Percentiles rank a stretch among this genome's conserved stretches.
Conservation (phyloP, 1,140 invertebrate species). For the Drosophila lacertosa region DNA sequence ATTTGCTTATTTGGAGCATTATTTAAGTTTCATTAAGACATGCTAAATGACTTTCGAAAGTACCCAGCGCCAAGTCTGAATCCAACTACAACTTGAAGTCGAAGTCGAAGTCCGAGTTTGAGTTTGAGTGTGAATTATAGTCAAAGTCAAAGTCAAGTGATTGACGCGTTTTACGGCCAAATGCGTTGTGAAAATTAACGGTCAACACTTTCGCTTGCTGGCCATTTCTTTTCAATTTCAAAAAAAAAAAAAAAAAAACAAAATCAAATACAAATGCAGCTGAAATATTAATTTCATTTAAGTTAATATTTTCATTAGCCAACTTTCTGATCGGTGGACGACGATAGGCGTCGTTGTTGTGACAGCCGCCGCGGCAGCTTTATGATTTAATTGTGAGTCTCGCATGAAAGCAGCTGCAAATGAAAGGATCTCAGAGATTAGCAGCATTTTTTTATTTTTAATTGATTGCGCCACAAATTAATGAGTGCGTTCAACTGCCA, state of each 20-base stretch:
- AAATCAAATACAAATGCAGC: constrained; percentile 29
- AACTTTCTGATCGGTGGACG: constrained; percentile 60
- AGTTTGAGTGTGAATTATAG: constrained; percentile 16
- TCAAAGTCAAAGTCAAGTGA: constrained; percentile 46
- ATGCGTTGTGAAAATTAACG: constrained; percentile 72
- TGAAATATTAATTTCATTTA: constrained; percentile 79
- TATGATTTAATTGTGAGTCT: constrained; percentile 70
- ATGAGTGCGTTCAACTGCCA: constrained; percentile 60
- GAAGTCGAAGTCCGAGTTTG: constrained; percentile 9
- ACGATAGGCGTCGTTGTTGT: constrained; percentile 57
- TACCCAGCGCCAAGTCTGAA: constrained; percentile 21
- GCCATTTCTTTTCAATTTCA: constrained; percentile 57
- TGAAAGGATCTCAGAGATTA: constrained; percentile 57
- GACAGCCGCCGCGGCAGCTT: constrained; percentile 54
- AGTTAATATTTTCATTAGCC: constrained; percentile 80
- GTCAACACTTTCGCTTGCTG: constrained; percentile 68
- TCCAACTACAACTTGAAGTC: not conserved
- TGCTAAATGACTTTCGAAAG: constrained; percentile 79
- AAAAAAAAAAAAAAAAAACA: constrained; percentile 19
- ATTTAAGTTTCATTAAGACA: constrained; percentile 80
- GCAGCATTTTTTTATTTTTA: constrained; percentile 30
- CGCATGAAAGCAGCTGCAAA: constrained; percentile 43
- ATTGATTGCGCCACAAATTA: constrained; percentile 32
- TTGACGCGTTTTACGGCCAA: constrained; percentile 67
- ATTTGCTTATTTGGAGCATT: constrained; percentile 78